These are phyloP conservation scores for Myotis yumanensis DNA, from an alignment of 2,113 vertebrate genomes.

Conservation along the genomic window DNA sequence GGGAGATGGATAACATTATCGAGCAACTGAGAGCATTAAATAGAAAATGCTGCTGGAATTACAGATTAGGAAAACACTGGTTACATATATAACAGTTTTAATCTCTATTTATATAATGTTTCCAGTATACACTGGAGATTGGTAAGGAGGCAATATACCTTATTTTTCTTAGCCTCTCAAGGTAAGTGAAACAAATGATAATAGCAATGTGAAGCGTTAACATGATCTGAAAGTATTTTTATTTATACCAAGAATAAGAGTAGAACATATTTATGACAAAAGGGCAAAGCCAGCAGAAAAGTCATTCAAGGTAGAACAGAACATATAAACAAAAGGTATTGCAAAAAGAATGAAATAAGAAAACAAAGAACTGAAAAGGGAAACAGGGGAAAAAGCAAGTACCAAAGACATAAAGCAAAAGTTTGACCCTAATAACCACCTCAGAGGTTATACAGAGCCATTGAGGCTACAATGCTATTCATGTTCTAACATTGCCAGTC, in stretches of 20 bases:
- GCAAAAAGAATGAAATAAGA: not conserved
- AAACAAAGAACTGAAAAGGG: not conserved
- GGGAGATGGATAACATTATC: not conserved
- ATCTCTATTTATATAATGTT: not conserved
- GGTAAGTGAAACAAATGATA: constrained; percentile 14
- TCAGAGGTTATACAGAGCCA: not conserved
- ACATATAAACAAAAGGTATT: not conserved
- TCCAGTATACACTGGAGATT: not conserved
- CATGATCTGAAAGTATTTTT: not conserved
- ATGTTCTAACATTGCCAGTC: not conserved
- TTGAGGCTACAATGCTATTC: no score
- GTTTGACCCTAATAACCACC: not conserved
- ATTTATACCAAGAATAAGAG: constrained; percentile 27
- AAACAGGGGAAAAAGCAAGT: not conserved
- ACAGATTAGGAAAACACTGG: not conserved
- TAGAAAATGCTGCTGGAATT: not conserved
- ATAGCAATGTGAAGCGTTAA: not conserved
- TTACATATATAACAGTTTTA: not conserved
- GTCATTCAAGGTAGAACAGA: not conserved
- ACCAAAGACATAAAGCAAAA: not conserved
- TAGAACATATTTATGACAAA: not conserved
- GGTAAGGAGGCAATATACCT: not conserved
- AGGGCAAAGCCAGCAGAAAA: not conserved
- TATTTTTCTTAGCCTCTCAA: constrained; percentile 23
- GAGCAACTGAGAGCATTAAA: not conserved